These are phyloP conservation scores for Oscheius myriophilus DNA, from an alignment of 2,888 invertebrate species.

Conservation along the genomic window DNA sequence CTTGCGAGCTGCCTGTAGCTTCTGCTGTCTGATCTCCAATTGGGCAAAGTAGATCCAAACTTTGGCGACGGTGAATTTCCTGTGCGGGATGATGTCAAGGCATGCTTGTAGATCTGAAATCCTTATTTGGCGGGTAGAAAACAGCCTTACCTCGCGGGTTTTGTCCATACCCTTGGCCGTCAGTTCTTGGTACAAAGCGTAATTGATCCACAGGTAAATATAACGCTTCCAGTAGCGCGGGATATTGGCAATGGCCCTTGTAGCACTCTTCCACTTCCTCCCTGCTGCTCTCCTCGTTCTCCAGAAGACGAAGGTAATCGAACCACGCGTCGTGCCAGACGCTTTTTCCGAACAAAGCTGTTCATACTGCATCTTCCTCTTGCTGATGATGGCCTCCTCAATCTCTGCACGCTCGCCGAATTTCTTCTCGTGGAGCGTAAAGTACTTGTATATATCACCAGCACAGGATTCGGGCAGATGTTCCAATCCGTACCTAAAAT, in stretches of 20 bases:
- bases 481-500: slow-evolving; percentile 87
- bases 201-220: slow-evolving; percentile 97
- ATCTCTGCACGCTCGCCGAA: slow-evolving; percentile 92
- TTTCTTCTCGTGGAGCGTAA: slow-evolving; percentile 98
- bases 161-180: slow-evolving; percentile 87
- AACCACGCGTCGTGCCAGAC: slow-evolving; percentile 90
- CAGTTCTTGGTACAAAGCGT: slow-evolving; percentile 92
- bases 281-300: slow-evolving; percentile 76
- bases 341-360: slow-evolving; percentile 30
- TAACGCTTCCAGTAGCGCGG: slow-evolving; percentile 96
- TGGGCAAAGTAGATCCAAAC: slow-evolving; percentile 96
- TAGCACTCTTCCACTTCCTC: slow-evolving; percentile 87
- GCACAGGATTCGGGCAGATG: slow-evolving; percentile 85
- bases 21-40: slow-evolving; percentile 94
- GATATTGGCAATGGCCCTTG: slow-evolving; percentile 92
- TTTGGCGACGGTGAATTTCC: slow-evolving; percentile 96
- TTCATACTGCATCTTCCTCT: slow-evolving; percentile 96
- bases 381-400: slow-evolving; percentile 97
- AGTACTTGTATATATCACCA: slow-evolving; percentile 74
- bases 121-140: not conserved
- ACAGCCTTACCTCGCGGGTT: slow-evolving; percentile 76
- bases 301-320: slow-evolving; percentile 92
- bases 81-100: slow-evolving; percentile 92
- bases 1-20: slow-evolving; percentile 87
- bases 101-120: slow-evolving; percentile 85